These are phyloP conservation scores for Sorex maritimensis DNA, from an alignment of 2,797 vertebrate genomes.

Conservation along the genomic window DNA sequence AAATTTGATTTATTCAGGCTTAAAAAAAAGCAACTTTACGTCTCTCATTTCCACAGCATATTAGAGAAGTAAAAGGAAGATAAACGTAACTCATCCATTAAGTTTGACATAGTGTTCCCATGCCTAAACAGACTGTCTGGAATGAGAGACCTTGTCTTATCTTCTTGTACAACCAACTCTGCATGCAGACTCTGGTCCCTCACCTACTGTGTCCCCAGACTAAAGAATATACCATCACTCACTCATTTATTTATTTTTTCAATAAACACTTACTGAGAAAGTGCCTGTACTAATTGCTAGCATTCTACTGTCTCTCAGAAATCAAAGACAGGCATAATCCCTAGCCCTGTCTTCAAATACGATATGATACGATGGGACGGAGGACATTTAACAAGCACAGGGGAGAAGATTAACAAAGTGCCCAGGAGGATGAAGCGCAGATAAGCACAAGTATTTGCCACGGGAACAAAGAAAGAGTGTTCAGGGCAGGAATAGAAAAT, in stretches of 20 bases:
- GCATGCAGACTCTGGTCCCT: background rate
- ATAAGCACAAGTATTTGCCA: background rate
- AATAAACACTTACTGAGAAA: constrained; percentile 39
- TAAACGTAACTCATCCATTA: constrained; percentile 42
- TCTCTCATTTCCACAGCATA: constrained; percentile 9
- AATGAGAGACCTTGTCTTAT: background rate
- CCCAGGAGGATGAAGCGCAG: background rate
- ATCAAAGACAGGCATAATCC: constrained; percentile 35
- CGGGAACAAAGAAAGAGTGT: background rate
- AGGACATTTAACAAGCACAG: background rate
- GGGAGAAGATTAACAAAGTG: background rate
- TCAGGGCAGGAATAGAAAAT: background rate
- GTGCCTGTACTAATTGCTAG: background rate
- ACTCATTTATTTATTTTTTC: constrained; percentile 29
- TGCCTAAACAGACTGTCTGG: background rate
- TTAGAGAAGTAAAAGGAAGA: background rate
- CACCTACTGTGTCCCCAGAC: background rate
- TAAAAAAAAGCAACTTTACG: background rate
- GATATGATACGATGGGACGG: background rate
- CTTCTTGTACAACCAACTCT: background rate
- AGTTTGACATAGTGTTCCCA: constrained; percentile 8
- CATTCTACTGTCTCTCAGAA: background rate
- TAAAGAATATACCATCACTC: background rate
- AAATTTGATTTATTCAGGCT: constrained; percentile 52
- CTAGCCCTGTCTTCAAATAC: background rate